Evolutionary conservation across 2,888 invertebrate genomes (phyloP), one percentile per base, ranked within the genome.

Genomic region (Elysia crispata): DNA sequence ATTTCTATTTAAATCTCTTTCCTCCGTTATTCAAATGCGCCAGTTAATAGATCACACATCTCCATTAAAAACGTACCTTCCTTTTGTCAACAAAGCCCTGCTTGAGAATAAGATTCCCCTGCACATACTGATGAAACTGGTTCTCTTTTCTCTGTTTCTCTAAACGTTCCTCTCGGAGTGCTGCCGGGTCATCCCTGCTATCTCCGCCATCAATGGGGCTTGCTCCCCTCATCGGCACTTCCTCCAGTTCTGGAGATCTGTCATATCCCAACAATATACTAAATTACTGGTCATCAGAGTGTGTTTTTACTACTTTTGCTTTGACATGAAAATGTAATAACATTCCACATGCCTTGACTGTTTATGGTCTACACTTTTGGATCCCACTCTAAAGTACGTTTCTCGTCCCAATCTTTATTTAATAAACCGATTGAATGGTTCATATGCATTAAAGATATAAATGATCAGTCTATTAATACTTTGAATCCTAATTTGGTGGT

Each of bases 11-110:
- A 41, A 41, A 41, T 41, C 11, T 41, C 41, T 3, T 6, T 11
- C 41, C 11, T 3, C 41, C 11, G 41, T 41, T 6, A 11, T 11
- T 11, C 41, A 41, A n/a, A n/a, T 41, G 11, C 41, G 41, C 41
- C 11, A 11, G 5, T 41, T 3, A 11, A 41, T 41, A 41, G 11
- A 41, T 41, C 5, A 41, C 41, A 41, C n/a, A 41, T 11, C 3
- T 41, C 41, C 3, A 41, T 41, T 41, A 6, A 41, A 41, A 41
- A 41, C 83, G 76, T 81, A 93, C 94, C 92, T 98, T 98, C 87
- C 97, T 94, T 93, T 99, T 99, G 92, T 98, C 97, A 77, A 99
- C 95, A 84, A 97, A 94, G 15, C 99, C 99, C 92, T 97, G 96
- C 93, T 98, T 98, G 74, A 99, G 93, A 89, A 99, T 98, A 77